Base-by-base conservation (phyloP, 2,888 invertebrate genomes). In the Carterocephalus palaemon region DNA sequence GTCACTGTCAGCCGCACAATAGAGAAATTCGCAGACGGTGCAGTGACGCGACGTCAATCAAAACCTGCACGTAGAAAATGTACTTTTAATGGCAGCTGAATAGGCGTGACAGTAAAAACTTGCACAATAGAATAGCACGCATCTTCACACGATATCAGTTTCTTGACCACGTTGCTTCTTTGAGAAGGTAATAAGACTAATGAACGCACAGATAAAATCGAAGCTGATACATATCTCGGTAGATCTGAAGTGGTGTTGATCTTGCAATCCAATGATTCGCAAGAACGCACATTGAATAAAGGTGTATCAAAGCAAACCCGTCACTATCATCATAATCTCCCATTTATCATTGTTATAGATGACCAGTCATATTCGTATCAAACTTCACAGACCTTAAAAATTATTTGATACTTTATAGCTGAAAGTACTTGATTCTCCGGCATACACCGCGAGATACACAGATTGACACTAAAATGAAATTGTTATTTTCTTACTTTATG, bases 11-110 rank as follows among this genome's bases (percentile, higher is more conserved):
- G 53, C 40, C 24, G 37, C 56, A 70, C 71, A 76, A 72, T 68
- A 57, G 59, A 47, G 57, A 52, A 66, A 66, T 66, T 75, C 70
- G 73, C 69, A 69, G 63, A 56, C 53, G 60, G 47, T 56, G 59
- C 62, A 58, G 72, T 67, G 70, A 62, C 53, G 68, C 62, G 53
- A 53, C 46, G 66, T 66, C 64, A 66, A 50, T 60, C 75, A 45
- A 70, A 61, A 59, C 49, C 53, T 46, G 51, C 40, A 51, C 55
- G 50, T 60, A 47, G 56, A 58, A 68, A 74, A 72, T 72, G 70
- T 67, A 68, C 52, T 66, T 72, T 61, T 73, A 72, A 76, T 74
- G 67, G 66, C 46, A 41, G 39, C 47, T 51, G 54, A 52, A 57
- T 53, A 16, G 37, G 20, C 28, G 8, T 19, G 19, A 32, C 12